These are phyloP conservation scores for Nettapus auritus DNA, from an alignment of 2,113 vertebrate genomes.

Conservation along the genomic window DNA sequence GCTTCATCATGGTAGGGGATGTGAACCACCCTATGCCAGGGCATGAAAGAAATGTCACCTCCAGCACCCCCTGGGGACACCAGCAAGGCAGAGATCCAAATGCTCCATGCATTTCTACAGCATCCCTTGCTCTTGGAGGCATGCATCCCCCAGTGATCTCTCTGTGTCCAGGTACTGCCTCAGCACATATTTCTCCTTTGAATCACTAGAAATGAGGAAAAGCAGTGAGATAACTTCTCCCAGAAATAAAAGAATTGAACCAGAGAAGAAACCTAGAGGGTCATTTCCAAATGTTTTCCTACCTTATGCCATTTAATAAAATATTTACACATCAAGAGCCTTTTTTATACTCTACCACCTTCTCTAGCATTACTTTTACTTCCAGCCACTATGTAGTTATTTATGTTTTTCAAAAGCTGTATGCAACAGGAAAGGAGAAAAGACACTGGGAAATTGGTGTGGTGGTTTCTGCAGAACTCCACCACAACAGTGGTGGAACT, in stretches of 20 bases:
- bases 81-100: background rate
- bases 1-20: fast-evolving
- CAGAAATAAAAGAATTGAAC: background rate
- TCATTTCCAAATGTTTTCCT: background rate
- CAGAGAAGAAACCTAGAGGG: background rate
- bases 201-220: background rate
- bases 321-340: background rate
- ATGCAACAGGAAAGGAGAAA: background rate
- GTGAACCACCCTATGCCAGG: fast-evolving
- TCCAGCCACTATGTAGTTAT: background rate
- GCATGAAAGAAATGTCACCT: background rate
- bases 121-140: background rate
- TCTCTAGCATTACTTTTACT: background rate
- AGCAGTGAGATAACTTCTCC: background rate
- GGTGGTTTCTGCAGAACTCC: background rate
- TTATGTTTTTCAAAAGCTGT: background rate
- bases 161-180: background rate
- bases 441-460: background rate
- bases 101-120: background rate
- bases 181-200: background rate
- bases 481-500: background rate
- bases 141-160: fast-evolving
- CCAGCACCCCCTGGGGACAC: fast-evolving
- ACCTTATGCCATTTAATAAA: background rate
- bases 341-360: background rate